Evolutionary conservation across 2,888 invertebrate genomes (phyloP).

Genomic region (Aleiodes testaceus): DNA sequence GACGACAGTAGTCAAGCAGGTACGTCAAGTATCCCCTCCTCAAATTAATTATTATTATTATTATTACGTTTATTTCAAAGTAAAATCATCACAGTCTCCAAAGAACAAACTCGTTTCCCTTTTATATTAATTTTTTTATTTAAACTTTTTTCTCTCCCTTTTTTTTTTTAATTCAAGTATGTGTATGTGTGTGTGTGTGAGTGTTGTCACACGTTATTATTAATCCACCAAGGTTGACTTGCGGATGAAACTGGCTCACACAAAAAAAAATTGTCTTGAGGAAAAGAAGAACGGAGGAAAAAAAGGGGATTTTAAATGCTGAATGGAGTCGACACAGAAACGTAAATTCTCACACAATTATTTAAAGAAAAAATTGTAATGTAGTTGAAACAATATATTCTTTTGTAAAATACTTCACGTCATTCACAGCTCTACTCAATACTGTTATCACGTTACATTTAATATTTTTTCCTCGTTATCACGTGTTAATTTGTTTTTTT

Average conservation of each 20-base stretch:
- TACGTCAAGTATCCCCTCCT: conserved; percentile 11
- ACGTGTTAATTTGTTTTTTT: conserved; percentile 2
- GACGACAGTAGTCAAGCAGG: conserved; percentile 15
- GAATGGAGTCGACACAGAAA: too few species aligned
- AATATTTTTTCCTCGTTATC: neutral
- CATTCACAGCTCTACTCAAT: neutral
- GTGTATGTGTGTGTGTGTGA: neutral
- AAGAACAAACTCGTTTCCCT: too few species aligned
- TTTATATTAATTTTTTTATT: too few species aligned
- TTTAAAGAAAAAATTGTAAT: neutral
- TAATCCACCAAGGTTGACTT: too few species aligned
- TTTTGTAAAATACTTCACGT: neutral
- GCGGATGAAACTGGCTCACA: too few species aligned
- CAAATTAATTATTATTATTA: too few species aligned
- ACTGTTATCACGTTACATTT: neutral
- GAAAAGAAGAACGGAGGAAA: too few species aligned
- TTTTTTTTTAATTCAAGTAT: neutral
- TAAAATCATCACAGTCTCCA: too few species aligned
- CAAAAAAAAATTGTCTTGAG: too few species aligned
- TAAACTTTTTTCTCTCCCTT: too few species aligned
- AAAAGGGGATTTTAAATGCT: too few species aligned
- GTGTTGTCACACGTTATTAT: neutral
- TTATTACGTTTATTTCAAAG: neutral
- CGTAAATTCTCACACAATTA: conserved; percentile 3
- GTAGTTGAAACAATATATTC: neutral